Conservation (phyloP, 2,888 invertebrate genomes). For the Chaetoderma sp. region DNA sequence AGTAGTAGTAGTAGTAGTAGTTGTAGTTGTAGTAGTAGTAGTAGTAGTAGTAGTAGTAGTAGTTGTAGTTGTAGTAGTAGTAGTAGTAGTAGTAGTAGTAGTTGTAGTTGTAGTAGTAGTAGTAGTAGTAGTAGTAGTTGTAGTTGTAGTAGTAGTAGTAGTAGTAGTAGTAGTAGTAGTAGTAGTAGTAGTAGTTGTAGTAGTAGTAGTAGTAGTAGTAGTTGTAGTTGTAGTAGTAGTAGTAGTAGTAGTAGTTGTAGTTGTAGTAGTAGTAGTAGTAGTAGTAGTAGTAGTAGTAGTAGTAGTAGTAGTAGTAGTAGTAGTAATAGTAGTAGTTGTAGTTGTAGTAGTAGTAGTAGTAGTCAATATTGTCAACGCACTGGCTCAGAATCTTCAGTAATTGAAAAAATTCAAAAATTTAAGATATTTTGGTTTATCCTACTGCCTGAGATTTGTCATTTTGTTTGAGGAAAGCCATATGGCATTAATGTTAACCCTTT, state of each 20-base stretch:
- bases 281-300: too few relatives aligned
- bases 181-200: slow-evolving; percentile 22
- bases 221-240: slow-evolving; percentile 16
- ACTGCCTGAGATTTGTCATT: too few relatives aligned
- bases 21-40: not conserved
- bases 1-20: not conserved
- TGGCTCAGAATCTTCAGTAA: too few relatives aligned
- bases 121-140: not conserved
- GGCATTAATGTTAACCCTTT: too few relatives aligned
- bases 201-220: slow-evolving; percentile 22
- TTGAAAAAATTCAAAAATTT: too few relatives aligned
- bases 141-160: slow-evolving; percentile 13
- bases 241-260: not conserved
- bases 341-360: too few relatives aligned
- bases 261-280: too few relatives aligned
- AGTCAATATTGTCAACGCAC: too few relatives aligned
- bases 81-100: not conserved
- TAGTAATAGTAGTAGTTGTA: too few relatives aligned
- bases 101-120: not conserved
- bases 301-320: too few relatives aligned
- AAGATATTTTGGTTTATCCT: too few relatives aligned
- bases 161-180: slow-evolving; percentile 22
- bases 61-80: not conserved
- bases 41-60: not conserved
- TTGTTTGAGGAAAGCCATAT: too few relatives aligned